Conservation (phyloP, 2,113 vertebrate species). For the Mirounga angustirostris region DNA sequence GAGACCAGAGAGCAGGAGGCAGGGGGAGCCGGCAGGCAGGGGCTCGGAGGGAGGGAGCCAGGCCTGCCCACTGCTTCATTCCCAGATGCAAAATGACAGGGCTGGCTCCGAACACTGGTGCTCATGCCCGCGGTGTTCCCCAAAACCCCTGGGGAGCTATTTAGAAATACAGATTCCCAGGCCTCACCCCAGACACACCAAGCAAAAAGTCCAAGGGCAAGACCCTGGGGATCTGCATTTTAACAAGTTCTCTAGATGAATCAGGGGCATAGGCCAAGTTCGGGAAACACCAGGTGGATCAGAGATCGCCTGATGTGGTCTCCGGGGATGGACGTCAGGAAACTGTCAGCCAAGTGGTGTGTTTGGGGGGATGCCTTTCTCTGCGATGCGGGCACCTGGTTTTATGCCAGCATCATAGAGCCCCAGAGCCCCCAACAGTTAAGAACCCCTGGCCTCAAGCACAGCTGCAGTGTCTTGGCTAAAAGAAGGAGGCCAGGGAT, state of each 20-base stretch:
- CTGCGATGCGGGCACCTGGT: neutral
- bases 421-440: neutral
- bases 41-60: too few species aligned
- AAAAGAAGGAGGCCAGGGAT: rapidly evolving
- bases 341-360: neutral
- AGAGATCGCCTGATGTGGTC: neutral
- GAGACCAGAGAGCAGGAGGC: neutral
- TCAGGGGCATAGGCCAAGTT: neutral
- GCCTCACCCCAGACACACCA: neutral
- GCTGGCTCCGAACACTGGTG: neutral
- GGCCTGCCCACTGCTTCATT: neutral
- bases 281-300: neutral
- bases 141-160: neutral
- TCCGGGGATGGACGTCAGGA: neutral
- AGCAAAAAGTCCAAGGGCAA: neutral
- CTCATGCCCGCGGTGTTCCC: neutral
- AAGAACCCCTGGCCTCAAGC: neutral
- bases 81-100: neutral
- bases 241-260: neutral
- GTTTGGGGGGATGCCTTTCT: neutral
- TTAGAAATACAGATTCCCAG: neutral
- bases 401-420: neutral
- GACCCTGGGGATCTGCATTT: neutral
- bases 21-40: neutral
- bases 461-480: neutral